These are phyloP conservation scores for Trichogramma dendrolimi DNA, from an alignment of 2,888 invertebrate species.

Conservation along the genomic window DNA sequence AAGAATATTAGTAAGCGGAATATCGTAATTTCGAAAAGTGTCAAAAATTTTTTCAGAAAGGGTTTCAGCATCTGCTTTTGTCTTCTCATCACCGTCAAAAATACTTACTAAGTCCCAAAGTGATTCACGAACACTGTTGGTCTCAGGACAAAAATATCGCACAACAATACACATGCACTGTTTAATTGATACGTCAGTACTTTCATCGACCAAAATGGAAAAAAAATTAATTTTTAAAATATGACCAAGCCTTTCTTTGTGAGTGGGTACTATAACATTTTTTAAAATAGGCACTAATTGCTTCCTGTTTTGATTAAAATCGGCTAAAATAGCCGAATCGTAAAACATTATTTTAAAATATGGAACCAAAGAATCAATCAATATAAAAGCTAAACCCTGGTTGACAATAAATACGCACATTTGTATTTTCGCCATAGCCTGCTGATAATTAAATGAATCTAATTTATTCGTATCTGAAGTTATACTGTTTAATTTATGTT, in stretches of 20 bases:
- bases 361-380: conserved; percentile 18
- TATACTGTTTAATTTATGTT: neutral
- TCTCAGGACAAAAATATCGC: conserved; percentile 27
- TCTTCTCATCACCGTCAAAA: conserved; percentile 18
- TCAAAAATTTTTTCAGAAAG: conserved; percentile 21
- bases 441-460: neutral
- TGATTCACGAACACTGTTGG: conserved; percentile 20
- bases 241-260: conserved; percentile 32
- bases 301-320: conserved; percentile 33
- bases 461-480: neutral
- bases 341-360: conserved; percentile 35
- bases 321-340: conserved; percentile 34
- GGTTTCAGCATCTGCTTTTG: conserved; percentile 24
- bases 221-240: conserved; percentile 34
- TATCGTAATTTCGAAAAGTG: conserved; percentile 22
- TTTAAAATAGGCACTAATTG: conserved; percentile 32
- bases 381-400: conserved; percentile 21
- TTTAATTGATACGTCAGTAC: conserved; percentile 33
- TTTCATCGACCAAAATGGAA: conserved; percentile 36
- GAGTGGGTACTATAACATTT: conserved; percentile 34
- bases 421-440: conserved; percentile 22
- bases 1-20: conserved; percentile 35
- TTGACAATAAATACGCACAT: conserved; percentile 21
- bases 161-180: conserved; percentile 33
- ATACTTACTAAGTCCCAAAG: conserved; percentile 33